These are phyloP conservation scores for Sitobion miscanthi DNA, from an alignment of 1,140 invertebrate genomes.

Conservation along the genomic window DNA sequence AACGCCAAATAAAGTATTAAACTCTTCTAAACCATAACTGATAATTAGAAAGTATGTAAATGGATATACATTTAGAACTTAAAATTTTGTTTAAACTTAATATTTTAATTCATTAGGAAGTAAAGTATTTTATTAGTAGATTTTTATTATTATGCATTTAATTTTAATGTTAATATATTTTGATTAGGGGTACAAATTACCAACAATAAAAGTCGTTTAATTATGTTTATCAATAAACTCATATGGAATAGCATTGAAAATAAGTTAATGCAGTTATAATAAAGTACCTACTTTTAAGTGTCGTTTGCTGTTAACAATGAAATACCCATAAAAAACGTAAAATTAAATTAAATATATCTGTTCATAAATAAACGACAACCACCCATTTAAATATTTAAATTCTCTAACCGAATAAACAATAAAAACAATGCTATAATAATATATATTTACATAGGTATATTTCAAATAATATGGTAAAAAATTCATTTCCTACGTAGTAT, in stretches of 20 bases:
- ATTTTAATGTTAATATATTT: background rate
- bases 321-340: background rate
- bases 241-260: background rate
- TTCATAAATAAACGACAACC: background rate
- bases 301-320: background rate
- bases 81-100: background rate
- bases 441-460: background rate
- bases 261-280: background rate
- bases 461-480: background rate
- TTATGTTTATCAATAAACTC: background rate
- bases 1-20: constrained; percentile 1
- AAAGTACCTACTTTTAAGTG: background rate
- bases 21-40: background rate
- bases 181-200: background rate
- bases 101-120: background rate
- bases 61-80: background rate
- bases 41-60: constrained; percentile 2
- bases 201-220: background rate
- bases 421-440: background rate
- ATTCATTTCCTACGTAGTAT: background rate
- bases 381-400: background rate
- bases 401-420: background rate
- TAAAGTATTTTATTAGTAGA: background rate
- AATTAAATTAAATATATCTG: background rate
- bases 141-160: background rate